These are phyloP conservation scores for Hyperopisus bebe DNA, from an alignment of 2,113 vertebrate genomes.

Conservation along the genomic window DNA sequence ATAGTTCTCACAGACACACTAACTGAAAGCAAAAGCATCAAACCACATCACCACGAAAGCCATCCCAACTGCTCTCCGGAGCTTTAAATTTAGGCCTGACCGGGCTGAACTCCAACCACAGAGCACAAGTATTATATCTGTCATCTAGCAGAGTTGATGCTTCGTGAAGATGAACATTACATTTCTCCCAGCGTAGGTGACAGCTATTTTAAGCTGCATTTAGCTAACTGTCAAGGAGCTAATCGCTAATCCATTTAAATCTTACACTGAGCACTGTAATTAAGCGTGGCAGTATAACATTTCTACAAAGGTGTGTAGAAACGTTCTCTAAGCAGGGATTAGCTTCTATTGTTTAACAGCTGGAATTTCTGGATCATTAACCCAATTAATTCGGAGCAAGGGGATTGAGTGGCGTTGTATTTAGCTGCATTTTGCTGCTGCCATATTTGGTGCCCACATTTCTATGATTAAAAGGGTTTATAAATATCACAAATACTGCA, in stretches of 20 bases:
- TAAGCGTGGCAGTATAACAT: constrained; percentile 41
- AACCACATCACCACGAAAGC: neutral
- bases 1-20: neutral
- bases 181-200: neutral
- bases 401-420: constrained; percentile 32
- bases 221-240: constrained; percentile 17
- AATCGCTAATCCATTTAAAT: constrained; percentile 25
- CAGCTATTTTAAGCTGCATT: constrained; percentile 10
- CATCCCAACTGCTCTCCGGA: neutral
- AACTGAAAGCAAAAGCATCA: neutral
- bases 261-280: constrained; percentile 37
- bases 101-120: neutral
- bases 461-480: constrained; percentile 46
- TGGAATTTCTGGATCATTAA: constrained; percentile 55
- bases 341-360: constrained; percentile 52
- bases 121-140: neutral
- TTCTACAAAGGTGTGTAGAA: constrained; percentile 57
- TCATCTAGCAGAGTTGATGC: too few species aligned
- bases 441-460: constrained; percentile 43
- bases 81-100: neutral
- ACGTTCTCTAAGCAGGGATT: constrained; percentile 61
- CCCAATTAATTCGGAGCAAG: constrained; percentile 56
- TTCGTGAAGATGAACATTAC: neutral
- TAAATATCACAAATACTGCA: constrained; percentile 46
- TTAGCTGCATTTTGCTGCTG: constrained; percentile 45